phyloP scores from a whole-genome alignment of 2,797 vertebrate species.

The Champsocephalus esox region DNA sequence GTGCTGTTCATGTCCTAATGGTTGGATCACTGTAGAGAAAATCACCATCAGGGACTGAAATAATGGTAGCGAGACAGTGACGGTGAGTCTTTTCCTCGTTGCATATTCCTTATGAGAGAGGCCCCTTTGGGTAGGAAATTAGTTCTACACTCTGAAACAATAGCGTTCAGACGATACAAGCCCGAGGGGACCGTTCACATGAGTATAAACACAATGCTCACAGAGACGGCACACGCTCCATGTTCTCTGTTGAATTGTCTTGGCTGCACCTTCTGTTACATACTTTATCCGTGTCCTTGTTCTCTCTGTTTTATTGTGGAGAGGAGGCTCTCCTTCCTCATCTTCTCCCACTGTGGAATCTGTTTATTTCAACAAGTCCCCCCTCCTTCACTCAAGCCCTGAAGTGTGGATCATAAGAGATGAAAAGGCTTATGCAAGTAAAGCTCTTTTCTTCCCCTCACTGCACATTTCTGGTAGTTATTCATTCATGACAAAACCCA shows the following conservation, averaged over 20 bases:
- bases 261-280: conserved; percentile 46
- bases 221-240: conserved; percentile 38
- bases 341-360: conserved; percentile 62
- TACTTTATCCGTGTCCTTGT: conserved; percentile 40
- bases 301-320: conserved; percentile 37
- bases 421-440: conserved; percentile 81
- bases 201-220: conserved; percentile 48
- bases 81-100: conserved; percentile 35
- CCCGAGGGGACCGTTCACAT: conserved; percentile 62
- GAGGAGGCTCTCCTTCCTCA: conserved; percentile 46
- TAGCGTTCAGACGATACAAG: conserved; percentile 48
- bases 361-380: conserved; percentile 74
- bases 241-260: conserved; percentile 52
- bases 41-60: conserved; percentile 16
- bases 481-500: conserved; percentile 89
- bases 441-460: conserved; percentile 77
- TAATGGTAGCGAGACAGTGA: conserved; percentile 28
- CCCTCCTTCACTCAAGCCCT: conserved; percentile 54
- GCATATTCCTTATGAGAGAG: conserved; percentile 52
- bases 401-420: conserved; percentile 82
- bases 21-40: conserved; percentile 16
- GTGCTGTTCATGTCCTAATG: conserved; percentile 12
- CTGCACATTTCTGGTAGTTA: conserved; percentile 83
- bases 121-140: conserved; percentile 62
- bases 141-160: conserved; percentile 55